phyloP scores from a whole-genome alignment of 2,113 vertebrate species.

The Triplophysa tibetana region DNA sequence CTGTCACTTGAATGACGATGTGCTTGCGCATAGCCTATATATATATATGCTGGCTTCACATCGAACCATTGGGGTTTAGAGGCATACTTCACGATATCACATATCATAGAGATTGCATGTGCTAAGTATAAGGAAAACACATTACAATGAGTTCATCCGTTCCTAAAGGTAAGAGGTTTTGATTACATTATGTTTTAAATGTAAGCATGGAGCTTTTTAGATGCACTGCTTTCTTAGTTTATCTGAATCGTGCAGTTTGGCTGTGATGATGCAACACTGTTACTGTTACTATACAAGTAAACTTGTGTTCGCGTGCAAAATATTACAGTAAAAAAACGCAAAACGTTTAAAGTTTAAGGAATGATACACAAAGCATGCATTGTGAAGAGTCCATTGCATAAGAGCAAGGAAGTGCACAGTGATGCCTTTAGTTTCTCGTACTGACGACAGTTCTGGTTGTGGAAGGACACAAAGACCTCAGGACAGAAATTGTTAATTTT shows the following conservation, averaged over 20 bases:
- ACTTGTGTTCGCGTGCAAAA: neutral
- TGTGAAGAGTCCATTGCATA: neutral
- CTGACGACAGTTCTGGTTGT: neutral
- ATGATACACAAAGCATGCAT: neutral
- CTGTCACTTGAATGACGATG: constrained; percentile 24
- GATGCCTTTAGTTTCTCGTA: neutral
- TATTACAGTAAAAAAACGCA: neutral
- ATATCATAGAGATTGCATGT: neutral
- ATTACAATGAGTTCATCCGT: constrained; percentile 40
- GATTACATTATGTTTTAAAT: neutral
- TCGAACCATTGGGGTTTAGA: neutral
- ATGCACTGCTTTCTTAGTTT: neutral
- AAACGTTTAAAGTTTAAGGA: neutral
- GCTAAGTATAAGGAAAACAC: neutral
- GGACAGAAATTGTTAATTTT: neutral
- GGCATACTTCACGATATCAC: neutral
- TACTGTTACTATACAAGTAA: neutral
- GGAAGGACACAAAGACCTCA: neutral
- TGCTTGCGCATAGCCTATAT: neutral
- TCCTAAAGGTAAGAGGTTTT: constrained; percentile 39
- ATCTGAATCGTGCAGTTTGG: neutral
- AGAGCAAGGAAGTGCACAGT: neutral
- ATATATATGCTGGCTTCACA: constrained; percentile 20
- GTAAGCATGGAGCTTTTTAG: neutral
- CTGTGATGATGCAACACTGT: neutral